These are phyloP conservation scores for Phragmatobia fuliginosa DNA, from an alignment of 2,888 invertebrate genomes.

Conservation along the genomic window DNA sequence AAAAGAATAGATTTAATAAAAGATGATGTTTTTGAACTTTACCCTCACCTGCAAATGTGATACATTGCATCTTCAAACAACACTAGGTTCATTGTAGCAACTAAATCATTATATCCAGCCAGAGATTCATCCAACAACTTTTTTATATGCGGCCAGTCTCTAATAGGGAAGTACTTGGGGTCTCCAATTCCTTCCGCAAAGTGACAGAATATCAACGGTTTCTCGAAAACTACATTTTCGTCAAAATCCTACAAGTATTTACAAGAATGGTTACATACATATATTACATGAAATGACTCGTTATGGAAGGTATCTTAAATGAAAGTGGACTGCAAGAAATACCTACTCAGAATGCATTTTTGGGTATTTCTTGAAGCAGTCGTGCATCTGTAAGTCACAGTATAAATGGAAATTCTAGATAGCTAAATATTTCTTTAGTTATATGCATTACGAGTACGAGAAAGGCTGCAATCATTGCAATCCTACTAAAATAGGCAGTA, in stretches of 20 bases:
- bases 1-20: neutral
- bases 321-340: too few relatives aligned
- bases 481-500: too few relatives aligned
- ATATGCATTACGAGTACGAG: too few relatives aligned
- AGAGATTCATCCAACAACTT: constrained; percentile 93
- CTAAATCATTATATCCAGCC: constrained; percentile 94
- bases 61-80: constrained; percentile 98
- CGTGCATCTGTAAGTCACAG: too few relatives aligned
- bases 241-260: constrained; percentile 88
- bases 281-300: too few relatives aligned
- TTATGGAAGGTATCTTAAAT: too few relatives aligned
- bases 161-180: constrained; percentile 94
- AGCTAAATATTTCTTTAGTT: too few relatives aligned
- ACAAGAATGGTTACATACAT: neutral
- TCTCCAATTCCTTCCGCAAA: constrained; percentile 97
- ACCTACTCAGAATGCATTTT: too few relatives aligned
- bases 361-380: too few relatives aligned
- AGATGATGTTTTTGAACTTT: neutral
- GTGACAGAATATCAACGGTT: constrained; percentile 96
- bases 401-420: too few relatives aligned
- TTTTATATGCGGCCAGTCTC: constrained; percentile 90
- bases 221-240: constrained; percentile 89
- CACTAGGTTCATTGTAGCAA: constrained; percentile 97
- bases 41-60: constrained; percentile 91
- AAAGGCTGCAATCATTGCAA: too few relatives aligned